Evolutionary conservation across 2,797 vertebrate genomes (phyloP).

Genomic region (Gambusia yucatana): DNA sequence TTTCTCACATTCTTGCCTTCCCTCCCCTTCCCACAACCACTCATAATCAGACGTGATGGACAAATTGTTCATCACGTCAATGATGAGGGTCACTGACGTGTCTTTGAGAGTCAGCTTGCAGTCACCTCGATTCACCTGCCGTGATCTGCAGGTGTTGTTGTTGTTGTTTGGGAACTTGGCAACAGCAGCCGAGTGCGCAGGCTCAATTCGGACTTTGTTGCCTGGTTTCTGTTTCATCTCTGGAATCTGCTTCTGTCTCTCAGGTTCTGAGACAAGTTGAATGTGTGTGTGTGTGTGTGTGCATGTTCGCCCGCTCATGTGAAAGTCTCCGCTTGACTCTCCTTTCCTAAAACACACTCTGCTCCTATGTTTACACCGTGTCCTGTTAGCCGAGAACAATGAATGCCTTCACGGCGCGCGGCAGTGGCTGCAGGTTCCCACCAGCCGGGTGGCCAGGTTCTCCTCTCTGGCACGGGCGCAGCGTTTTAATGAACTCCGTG

Average conservation of each 20-base stretch:
- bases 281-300: slow-evolving; percentile 23
- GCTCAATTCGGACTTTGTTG: slow-evolving; percentile 31
- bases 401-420: slow-evolving; percentile 67
- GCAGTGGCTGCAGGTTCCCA: slow-evolving; percentile 62
- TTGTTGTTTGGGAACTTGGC: slow-evolving; percentile 57
- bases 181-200: slow-evolving; percentile 40
- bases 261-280: slow-evolving; percentile 2
- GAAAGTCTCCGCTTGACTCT: slow-evolving; percentile 22
- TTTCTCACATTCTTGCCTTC: background rate
- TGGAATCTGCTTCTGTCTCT: slow-evolving; percentile 35
- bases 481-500: slow-evolving; percentile 54
- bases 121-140: slow-evolving; percentile 57
- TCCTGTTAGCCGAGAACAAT: slow-evolving; percentile 70
- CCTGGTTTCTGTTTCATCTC: slow-evolving; percentile 45
- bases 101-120: slow-evolving; percentile 18
- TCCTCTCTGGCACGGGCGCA: slow-evolving; percentile 44
- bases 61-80: slow-evolving; percentile 21
- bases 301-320: slow-evolving; percentile 21
- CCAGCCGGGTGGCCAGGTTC: slow-evolving; percentile 67
- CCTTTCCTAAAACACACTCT: slow-evolving; percentile 32
- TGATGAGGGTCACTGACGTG: background rate
- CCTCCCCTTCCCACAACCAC: slow-evolving; percentile 8
- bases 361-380: slow-evolving; percentile 53
- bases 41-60: slow-evolving; percentile 30
- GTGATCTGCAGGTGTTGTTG: slow-evolving; percentile 57